phyloP scores from a whole-genome alignment of 1,140 invertebrate species.

The Holotrichia oblita region DNA sequence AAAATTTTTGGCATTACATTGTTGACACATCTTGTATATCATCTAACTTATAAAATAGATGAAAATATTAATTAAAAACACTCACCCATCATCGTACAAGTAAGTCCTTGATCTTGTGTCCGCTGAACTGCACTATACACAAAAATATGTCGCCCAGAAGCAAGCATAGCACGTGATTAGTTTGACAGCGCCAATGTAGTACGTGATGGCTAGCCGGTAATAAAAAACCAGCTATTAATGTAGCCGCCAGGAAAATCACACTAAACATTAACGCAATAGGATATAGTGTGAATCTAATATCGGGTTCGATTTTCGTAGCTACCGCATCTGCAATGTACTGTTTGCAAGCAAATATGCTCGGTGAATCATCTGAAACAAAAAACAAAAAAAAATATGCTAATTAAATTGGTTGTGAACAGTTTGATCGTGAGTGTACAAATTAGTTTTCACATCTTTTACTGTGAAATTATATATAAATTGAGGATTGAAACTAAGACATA shows the following conservation, averaged over 20 bases:
- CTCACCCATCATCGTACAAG: conserved; percentile 75
- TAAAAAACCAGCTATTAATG: conserved; percentile 77
- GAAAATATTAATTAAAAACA: conserved; percentile 45
- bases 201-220: conserved; percentile 83
- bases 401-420: not conserved
- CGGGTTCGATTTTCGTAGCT: conserved; percentile 58
- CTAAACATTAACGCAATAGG: conserved; percentile 79
- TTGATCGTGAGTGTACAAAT: not conserved
- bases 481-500: not conserved
- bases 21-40: no score
- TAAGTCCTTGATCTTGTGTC: conserved; percentile 65
- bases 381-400: not conserved
- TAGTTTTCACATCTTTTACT: no score
- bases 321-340: conserved; percentile 54
- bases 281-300: conserved; percentile 73
- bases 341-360: conserved; percentile 72
- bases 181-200: conserved; percentile 85
- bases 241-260: conserved; percentile 79
- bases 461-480: not conserved
- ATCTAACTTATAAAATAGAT: no score
- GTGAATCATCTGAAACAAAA: conserved; percentile 48
- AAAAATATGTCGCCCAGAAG: conserved; percentile 80
- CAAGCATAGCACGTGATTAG: conserved; percentile 81
- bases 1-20: no score
- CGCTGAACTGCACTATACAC: conserved; percentile 75